Percentiles rank a stretch among this genome's conserved stretches.
Conservation (phyloP, 2,888 invertebrate species). For the Camponotus fellah region DNA sequence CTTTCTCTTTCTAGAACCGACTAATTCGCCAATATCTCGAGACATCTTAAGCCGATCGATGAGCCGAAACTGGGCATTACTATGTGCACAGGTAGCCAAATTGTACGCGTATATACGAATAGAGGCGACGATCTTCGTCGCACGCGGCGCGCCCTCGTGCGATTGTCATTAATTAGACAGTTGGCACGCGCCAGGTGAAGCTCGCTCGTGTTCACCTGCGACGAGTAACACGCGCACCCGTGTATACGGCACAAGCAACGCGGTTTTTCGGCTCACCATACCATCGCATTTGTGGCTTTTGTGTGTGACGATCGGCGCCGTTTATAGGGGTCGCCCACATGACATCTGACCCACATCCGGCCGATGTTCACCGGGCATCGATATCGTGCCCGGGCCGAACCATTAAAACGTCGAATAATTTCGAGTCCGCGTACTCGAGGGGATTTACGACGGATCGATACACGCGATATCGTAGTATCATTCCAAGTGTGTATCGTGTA, state of each 20-base stretch:
- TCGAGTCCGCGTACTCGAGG: slow-evolving; percentile 22
- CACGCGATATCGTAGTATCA: slow-evolving; percentile 26
- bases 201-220: slow-evolving; percentile 76
- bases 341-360: slow-evolving; percentile 81
- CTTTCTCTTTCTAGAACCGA: neutral
- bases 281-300: slow-evolving; percentile 49
- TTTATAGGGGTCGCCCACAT: slow-evolving; percentile 76
- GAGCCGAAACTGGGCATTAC: slow-evolving; percentile 35
- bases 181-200: slow-evolving; percentile 80
- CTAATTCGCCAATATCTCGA: slow-evolving; percentile 45
- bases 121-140: slow-evolving; percentile 3
- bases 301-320: slow-evolving; percentile 41
- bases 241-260: slow-evolving; percentile 26
- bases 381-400: slow-evolving; percentile 57
- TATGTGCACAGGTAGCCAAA: slow-evolving; percentile 42
- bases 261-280: slow-evolving; percentile 34
- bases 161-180: slow-evolving; percentile 83
- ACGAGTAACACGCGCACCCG: slow-evolving; percentile 49
- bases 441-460: slow-evolving; percentile 66
- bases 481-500: neutral
- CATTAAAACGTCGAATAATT: slow-evolving; percentile 65
- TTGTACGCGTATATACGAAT: slow-evolving; percentile 40
- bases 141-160: slow-evolving; percentile 41
- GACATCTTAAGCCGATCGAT: slow-evolving; percentile 32
- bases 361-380: slow-evolving; percentile 65